phyloP scores from a whole-genome alignment of 2,113 vertebrate genomes.

The Psilopsiagon aurifrons region DNA sequence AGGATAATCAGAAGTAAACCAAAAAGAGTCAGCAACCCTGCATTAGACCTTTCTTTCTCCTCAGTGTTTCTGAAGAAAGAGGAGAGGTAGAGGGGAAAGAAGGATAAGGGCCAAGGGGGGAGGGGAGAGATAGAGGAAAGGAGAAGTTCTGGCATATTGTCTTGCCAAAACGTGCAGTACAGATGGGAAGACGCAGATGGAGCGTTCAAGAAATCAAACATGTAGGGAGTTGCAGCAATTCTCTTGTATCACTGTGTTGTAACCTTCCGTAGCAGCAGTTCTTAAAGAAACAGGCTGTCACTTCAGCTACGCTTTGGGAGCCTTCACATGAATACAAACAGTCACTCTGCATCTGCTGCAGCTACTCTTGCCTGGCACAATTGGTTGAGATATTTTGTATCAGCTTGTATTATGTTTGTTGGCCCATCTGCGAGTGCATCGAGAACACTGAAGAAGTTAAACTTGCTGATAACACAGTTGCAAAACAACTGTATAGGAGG shows the following conservation, averaged over 20 bases:
- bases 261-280: slow-evolving; percentile 29
- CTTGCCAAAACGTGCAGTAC: slow-evolving; percentile 2
- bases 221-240: neutral
- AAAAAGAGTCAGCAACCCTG: neutral
- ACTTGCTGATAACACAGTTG: neutral
- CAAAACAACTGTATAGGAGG: neutral
- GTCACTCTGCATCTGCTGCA: slow-evolving; percentile 32
- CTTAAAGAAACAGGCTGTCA: slow-evolving; percentile 54
- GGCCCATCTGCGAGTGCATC: neutral
- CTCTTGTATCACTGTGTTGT: neutral
- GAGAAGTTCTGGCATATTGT: slow-evolving; percentile 8
- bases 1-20: neutral
- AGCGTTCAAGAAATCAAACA: slow-evolving; percentile 57
- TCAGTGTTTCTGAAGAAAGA: neutral
- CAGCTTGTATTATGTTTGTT: neutral
- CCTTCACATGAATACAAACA: slow-evolving; percentile 39
- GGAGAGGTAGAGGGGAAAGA: neutral
- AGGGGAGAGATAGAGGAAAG: neutral
- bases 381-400: slow-evolving; percentile 42
- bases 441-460: neutral
- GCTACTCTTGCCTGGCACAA: slow-evolving; percentile 10
- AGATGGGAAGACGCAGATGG: slow-evolving; percentile 49
- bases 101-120: neutral
- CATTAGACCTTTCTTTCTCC: neutral
- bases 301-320: slow-evolving; percentile 16